Evolutionary conservation across 2,113 vertebrate genomes (phyloP).

Genomic region (Lipotes vexillifer): DNA sequence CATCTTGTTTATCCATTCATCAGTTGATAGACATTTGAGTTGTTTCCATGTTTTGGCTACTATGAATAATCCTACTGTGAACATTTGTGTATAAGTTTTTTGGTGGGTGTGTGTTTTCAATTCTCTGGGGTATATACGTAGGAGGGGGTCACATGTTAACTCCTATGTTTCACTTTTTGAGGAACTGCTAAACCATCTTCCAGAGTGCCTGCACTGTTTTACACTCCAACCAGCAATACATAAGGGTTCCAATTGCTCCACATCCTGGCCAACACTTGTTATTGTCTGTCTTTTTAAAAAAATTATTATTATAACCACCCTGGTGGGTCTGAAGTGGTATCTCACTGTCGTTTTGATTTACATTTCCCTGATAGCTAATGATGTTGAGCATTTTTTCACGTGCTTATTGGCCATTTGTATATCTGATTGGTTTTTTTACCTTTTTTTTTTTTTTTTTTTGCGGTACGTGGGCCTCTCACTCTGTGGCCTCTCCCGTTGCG

Average conservation of each 20-base stretch:
- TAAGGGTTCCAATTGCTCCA: background rate
- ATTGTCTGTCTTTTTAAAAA: background rate
- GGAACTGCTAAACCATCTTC: background rate
- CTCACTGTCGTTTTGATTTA: background rate
- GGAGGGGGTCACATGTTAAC: background rate
- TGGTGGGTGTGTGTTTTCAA: background rate
- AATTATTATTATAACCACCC: background rate
- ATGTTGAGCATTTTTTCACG: background rate
- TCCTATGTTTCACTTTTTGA: background rate
- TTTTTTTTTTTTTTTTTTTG: no score
- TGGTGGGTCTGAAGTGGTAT: background rate
- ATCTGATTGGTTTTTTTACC: no score
- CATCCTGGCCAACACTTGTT: background rate
- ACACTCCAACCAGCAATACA: background rate
- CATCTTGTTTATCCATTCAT: background rate
- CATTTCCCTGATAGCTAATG: background rate
- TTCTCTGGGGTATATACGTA: background rate
- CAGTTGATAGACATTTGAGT: background rate
- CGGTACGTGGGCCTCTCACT: no score
- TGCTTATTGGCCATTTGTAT: background rate
- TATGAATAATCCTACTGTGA: background rate
- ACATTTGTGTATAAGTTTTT: background rate
- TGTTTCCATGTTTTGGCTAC: background rate
- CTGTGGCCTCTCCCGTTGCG: rapidly evolving
- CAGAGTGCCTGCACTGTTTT: background rate